Evolutionary conservation across 2,888 invertebrate species (phyloP), one percentile per base, ranked within the genome.

Genomic region (Chloroclystis v-ata): DNA sequence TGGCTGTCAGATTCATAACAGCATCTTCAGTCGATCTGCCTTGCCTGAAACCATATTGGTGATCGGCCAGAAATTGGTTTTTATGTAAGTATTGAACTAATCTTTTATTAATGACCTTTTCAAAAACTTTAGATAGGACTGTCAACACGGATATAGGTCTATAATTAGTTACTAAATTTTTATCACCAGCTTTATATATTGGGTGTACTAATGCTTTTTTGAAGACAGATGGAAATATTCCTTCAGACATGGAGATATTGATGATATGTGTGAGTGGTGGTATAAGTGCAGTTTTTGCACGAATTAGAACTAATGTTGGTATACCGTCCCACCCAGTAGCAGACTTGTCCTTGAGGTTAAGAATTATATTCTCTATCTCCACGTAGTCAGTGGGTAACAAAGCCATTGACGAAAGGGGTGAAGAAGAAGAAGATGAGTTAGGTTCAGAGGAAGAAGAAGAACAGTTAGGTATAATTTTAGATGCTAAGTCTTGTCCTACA

Each of bases 61-160:
- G 35, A 0, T 20, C 11, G 0, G 49, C 10, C 8, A 49, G 2
- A 8, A 49, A 4, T 6, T 40, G 26, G 16, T 29, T 7, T 12
- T 37, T 6, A 10, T 43, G 26, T 0, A 54, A 29, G 16, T 16
- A 54, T 3, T 10, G 8, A 1, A 38, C 9, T 4, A 48, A 30
- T 10, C 32, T 28, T 4, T 14, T 40, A 13, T 54, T 54, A 0
- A 54, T 1, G 3, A 54, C 16, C 9, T 28, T 46, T 37, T 54
- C 50, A 0, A 52, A 20, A 1, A 57, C 12, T 20, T 54, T 57
- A 0, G 57, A 49, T 1, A 53, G 2, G 0, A 42, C 16, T 7
- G 32, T 26, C 0, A 56, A 38, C 1, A 56, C 43, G 1, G 56
- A 52, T 8, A 54, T 56, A 1, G 52, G 54, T 2, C 52, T 29